Base-by-base conservation (phyloP, 2,888 invertebrate genomes). In the Pecten maximus region DNA sequence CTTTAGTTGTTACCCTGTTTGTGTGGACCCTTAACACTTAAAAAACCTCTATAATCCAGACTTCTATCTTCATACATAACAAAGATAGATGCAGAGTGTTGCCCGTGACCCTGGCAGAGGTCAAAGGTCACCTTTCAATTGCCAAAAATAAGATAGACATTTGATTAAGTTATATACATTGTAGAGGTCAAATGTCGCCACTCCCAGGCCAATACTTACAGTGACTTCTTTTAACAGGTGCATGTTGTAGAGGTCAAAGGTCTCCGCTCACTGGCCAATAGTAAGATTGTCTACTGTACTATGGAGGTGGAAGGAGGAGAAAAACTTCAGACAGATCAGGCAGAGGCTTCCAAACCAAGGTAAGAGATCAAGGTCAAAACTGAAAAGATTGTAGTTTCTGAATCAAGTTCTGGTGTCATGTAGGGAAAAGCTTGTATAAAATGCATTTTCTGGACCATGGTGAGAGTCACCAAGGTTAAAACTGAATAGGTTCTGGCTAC, bases 271-370 rank as follows among this genome's bases (percentile, higher is more conserved):
- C 97, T 99, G 96, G 98, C 99, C 93, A 98, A 99, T 54, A 99
- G 99, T 97, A 98, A 99, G 96, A 99, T 99, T 97, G 99, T 99
- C 89, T 99, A 99, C 97, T 99, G 99, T 97, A 99, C 99, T 40
- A 99, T 99, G 99, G 99, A 99, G 97, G 99, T 99, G 60, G 99
- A 99, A 97, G 99, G 99, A 92, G 99, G 99, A 87, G 99, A 99
- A 96, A 99, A 99, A 97, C 97, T 99, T 92, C 99, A 99, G 97
- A 99, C 99, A 2, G 99, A 99, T 97, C 99, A 99, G 97, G 99
- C 99, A 0, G 99, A 99, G 97, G 99, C 99, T 40, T 99, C 99
- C 2, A 99, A 99, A 97, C 99, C 99, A 89, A 94, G 95, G 97
- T 97, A 93, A 93, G 88, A 86, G 40, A n/a, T 16, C 40, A 48